A percentile compares a stretch with the other conserved stretches of the same genome.
Evolutionary conservation across 2,113 vertebrate genomes (phyloP).

Genomic region (Xerus inauris): DNA sequence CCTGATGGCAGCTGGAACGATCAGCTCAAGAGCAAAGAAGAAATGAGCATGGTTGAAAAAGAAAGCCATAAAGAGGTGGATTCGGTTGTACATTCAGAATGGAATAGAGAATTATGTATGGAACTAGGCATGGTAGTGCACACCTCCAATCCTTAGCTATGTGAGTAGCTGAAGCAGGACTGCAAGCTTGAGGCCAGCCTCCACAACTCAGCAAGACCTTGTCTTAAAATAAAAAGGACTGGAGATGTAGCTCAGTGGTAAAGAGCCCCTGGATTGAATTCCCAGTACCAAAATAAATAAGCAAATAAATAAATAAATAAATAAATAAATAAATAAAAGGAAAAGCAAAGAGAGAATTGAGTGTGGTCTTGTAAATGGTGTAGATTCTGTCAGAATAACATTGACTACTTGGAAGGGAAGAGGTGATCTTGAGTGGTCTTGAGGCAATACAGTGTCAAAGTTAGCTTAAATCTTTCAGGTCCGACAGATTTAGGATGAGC

Average conservation of each 20-base stretch:
- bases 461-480: conserved; percentile 10
- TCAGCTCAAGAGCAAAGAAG: conserved; percentile 13
- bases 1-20: not conserved
- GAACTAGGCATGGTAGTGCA: too few relatives aligned
- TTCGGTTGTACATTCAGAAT: not conserved
- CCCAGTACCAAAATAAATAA: too few relatives aligned
- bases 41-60: not conserved
- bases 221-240: too few relatives aligned
- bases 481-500: not conserved
- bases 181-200: too few relatives aligned
- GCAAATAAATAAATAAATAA: too few relatives aligned
- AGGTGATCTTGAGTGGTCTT: not conserved
- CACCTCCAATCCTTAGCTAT: too few relatives aligned
- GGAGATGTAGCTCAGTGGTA: too few relatives aligned
- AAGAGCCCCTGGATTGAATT: too few relatives aligned
- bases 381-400: not conserved
- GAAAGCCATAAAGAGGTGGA: not conserved
- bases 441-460: not conserved
- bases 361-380: not conserved
- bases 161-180: too few relatives aligned
- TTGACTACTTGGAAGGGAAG: not conserved
- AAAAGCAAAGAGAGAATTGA: too few relatives aligned
- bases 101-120: not conserved
- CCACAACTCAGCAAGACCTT: too few relatives aligned
- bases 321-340: too few relatives aligned